A percentile compares a stretch with the other conserved stretches of the same genome.
Conservation (phyloP, 2,797 vertebrate genomes). For the Heteromormyrus szaboi region DNA sequence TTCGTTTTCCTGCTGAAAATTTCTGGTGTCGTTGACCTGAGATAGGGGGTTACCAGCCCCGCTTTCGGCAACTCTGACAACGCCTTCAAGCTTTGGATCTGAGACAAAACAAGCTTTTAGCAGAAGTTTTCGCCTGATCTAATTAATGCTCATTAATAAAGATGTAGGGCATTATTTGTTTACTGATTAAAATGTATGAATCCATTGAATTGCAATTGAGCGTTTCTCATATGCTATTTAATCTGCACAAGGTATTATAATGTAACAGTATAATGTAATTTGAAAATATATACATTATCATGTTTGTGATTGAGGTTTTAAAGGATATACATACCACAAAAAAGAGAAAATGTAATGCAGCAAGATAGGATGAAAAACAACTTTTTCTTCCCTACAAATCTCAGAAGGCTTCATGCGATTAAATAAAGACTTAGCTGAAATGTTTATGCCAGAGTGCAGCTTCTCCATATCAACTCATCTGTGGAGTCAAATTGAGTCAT, state of each 20-base stretch:
- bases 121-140: not conserved
- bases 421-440: not conserved
- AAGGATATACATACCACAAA: not conserved
- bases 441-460: not conserved
- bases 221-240: not conserved
- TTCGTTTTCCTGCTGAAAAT: not conserved
- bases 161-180: not conserved
- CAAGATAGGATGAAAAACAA: not conserved
- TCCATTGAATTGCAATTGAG: constrained; percentile 14
- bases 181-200: not conserved
- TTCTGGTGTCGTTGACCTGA: not conserved
- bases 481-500: not conserved
- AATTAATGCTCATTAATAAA: not conserved
- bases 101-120: not conserved
- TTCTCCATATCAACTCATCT: constrained; percentile 4
- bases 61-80: not conserved
- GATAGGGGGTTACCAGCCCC: not conserved
- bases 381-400: not conserved
- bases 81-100: not conserved
- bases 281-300: not conserved
- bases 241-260: not conserved
- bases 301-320: not conserved
- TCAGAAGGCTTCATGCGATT: not conserved
- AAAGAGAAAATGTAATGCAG: not conserved
- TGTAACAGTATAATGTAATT: not conserved